Percentiles rank a stretch among this genome's conserved stretches.
Evolutionary conservation across 2,797 vertebrate genomes (phyloP).

Genomic region (Selene dorsalis): DNA sequence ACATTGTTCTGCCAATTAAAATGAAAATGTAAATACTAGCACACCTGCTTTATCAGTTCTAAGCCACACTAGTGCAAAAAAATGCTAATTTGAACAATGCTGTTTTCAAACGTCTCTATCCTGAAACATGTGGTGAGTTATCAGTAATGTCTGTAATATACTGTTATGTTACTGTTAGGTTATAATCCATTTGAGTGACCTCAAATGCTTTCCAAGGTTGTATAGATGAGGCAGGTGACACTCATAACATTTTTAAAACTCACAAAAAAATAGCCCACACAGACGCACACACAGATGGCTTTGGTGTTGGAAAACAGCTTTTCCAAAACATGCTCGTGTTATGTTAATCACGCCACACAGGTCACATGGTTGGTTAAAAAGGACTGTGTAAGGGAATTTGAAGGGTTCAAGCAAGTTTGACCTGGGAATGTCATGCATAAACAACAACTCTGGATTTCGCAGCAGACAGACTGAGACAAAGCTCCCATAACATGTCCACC

Average conservation of each 20-base stretch:
- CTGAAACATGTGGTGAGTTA: slow-evolving; percentile 7
- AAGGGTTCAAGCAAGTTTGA: slow-evolving; percentile 48
- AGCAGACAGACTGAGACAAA: slow-evolving; percentile 10
- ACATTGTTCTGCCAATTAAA: neutral
- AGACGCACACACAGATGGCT: slow-evolving; percentile 43
- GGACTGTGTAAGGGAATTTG: slow-evolving; percentile 61
- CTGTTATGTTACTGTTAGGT: too few relatives aligned
- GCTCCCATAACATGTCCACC: slow-evolving; percentile 10
- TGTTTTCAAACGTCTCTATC: neutral
- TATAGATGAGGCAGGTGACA: slow-evolving; percentile 62
- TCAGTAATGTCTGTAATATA: neutral
- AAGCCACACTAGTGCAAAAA: neutral
- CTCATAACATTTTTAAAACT: slow-evolving; percentile 59
- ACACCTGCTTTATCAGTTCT: neutral
- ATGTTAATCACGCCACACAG: slow-evolving; percentile 55
- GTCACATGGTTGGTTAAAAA: slow-evolving; percentile 72
- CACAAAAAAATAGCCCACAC: slow-evolving; percentile 26
- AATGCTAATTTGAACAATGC: neutral
- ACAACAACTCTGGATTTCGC: slow-evolving; percentile 39
- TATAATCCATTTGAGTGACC: slow-evolving; percentile 34
- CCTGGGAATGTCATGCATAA: slow-evolving; percentile 36
- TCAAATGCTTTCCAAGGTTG: slow-evolving; percentile 30
- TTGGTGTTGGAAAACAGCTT: slow-evolving; percentile 57
- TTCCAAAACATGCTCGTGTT: slow-evolving; percentile 69
- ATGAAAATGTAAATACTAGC: neutral